Evolutionary conservation across 2,797 vertebrate species (phyloP).

Genomic region (Acipenser transmontanus): DNA sequence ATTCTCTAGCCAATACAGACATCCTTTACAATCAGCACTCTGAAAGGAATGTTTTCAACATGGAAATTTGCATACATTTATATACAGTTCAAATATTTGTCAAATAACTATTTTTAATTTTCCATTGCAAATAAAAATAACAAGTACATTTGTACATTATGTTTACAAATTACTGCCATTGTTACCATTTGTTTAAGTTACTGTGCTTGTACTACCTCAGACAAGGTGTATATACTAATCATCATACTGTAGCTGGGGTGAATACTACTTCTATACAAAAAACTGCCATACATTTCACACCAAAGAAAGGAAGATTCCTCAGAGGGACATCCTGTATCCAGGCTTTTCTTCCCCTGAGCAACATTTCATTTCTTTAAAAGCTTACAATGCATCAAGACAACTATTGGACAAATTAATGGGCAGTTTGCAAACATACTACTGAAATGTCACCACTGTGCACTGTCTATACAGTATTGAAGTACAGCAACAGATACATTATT

Average conservation of each 20-base stretch:
- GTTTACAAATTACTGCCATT: constrained; percentile 59
- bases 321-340: neutral
- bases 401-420: no score
- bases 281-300: neutral
- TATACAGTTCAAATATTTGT: constrained; percentile 77
- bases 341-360: neutral
- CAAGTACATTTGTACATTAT: constrained; percentile 79
- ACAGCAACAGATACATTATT: no score
- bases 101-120: constrained; percentile 55
- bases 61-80: constrained; percentile 87
- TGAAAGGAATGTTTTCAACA: constrained; percentile 82
- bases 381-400: no score
- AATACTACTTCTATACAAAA: constrained; percentile 2
- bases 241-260: neutral
- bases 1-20: constrained; percentile 66
- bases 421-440: no score
- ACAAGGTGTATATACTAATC: constrained; percentile 24
- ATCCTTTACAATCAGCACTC: constrained; percentile 75
- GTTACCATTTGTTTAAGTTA: constrained; percentile 57
- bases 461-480: no score
- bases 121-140: constrained; percentile 64
- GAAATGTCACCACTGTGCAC: no score
- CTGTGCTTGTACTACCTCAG: constrained; percentile 63
- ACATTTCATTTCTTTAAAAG: neutral
- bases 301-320: neutral